Base-by-base conservation (phyloP, 1,140 invertebrate genomes). In the Venturia canescens region DNA sequence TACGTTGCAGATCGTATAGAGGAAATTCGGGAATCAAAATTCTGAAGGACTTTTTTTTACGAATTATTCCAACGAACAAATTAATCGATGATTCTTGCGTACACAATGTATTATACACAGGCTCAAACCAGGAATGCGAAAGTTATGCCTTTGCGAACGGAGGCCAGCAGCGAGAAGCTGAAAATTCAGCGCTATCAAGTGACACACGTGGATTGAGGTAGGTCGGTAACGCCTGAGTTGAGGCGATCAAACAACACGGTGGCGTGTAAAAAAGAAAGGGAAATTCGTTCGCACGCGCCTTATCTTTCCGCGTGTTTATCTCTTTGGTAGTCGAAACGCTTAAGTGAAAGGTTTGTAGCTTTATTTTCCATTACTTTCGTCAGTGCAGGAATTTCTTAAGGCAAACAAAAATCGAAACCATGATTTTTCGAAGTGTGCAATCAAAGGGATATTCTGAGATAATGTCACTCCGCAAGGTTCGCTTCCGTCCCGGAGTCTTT, bases 171-270 rank as follows among this genome's bases (percentile, higher is more conserved):
- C 15, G 53, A n/a, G 18, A n/a, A n/a, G 9, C 53, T 57, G 21
- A 5, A 23, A 57, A n/a, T 13, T 57, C 18, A 11, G 53, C 21
- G 53, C 53, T 23, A 21, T 57, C 53, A 23, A 57, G 16, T 57
- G 53, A 57, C 53, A 57, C 21, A 57, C 18, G 53, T 57, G 18
- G 18, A 57, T 57, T 57, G 53, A 57, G 53, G 53, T 57, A 57
- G 53, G 53, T 57, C 53, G 18, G 11, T 13, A 23, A 21, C 18
- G n/a, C 2, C 5, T 4, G 18, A 57, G 21, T 16, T 57, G 18
- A 57, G 21, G 53, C 21, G 53, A 57, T 57, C 53, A 57, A 57
- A 57, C 53, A 5, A 16, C 53, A n/a, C 53, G 21, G n/a, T 57
- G 53, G 53, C 53, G 21, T 57, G 53, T 57, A 57, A 57, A 57